Base-by-base conservation (phyloP, 64 coral and sea anemone species). In the Actinia tenebrosa region DNA sequence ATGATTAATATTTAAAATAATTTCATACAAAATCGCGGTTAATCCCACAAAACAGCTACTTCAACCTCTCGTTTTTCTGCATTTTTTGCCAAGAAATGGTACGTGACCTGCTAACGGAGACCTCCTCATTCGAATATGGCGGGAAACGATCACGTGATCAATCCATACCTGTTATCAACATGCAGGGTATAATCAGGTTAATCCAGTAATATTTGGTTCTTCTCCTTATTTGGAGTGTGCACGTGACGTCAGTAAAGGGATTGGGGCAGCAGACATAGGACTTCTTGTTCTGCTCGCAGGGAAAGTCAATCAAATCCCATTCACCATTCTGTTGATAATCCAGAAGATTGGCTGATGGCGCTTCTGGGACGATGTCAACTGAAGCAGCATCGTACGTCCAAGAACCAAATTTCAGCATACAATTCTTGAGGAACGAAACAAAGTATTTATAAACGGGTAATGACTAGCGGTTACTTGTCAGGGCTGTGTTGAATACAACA, bases 341-440 rank as follows among this genome's bases (percentile, higher is more conserved):
- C 26, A 89, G 66, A 1, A 80, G 60, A 30, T 91, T 89, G 3
- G 93, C 93, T 15, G 43, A 78, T 43, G 82, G 64, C 46, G 44
- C 44, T 13, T 95, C 93, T 5, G 93, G 81, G 9, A 78, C 55
- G 0, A 99, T 91, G 58, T 99, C 96, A 6, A 99, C 77, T 9
- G 90, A 87, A n/a, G 78, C 89, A 22, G 92, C 96, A 52, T 99
- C 96, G 23, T 99, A 99, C 7, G 93, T 99, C 96, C 96, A 99
- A 26, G 96, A 99, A 6, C 96, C 96, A 60, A 99, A 95, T 44
- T 99, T 99, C 4, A 99, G 82, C 10, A 47, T 79, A 77, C 96
- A 99, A 44, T 61, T 80, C 96, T 98, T 30, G 13, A 43, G 53
- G 45, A 13, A 61, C 5, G 26, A 87, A 50, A 19, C 26, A 71